These are phyloP conservation scores for Urocynchramus pylzowi DNA, from an alignment of 2,113 vertebrate genomes.

Conservation along the genomic window DNA sequence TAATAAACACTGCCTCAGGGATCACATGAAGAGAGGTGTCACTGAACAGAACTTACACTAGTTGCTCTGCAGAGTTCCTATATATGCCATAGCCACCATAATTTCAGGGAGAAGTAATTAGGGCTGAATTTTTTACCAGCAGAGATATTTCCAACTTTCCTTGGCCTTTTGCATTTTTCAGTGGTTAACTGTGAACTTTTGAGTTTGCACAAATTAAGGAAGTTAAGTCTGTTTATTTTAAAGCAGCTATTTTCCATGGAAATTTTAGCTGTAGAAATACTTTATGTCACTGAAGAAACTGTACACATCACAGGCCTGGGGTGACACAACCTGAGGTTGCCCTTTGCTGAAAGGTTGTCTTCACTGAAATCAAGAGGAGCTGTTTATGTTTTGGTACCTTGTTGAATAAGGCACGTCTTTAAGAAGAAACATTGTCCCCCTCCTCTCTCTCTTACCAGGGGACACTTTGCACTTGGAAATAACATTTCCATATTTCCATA, in stretches of 20 bases:
- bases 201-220: background rate
- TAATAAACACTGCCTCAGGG: background rate
- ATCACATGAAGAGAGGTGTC: background rate
- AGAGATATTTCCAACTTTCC: background rate
- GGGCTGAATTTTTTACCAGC: background rate
- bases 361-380: background rate
- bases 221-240: background rate
- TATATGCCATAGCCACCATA: accelerated
- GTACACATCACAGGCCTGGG: background rate
- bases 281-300: background rate
- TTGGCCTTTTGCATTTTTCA: background rate
- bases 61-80: background rate
- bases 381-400: background rate
- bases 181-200: background rate
- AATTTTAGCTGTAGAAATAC: background rate
- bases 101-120: background rate
- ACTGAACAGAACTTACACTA: background rate
- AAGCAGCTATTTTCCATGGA: background rate
- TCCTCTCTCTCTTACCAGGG: background rate
- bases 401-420: background rate
- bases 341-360: background rate
- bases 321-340: background rate
- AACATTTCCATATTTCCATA: background rate
- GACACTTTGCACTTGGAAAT: background rate
- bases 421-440: background rate